Percentiles rank a stretch among this genome's conserved stretches.
Evolutionary conservation across 2,797 vertebrate species (phyloP).

Genomic region (Pangasius djambal): DNA sequence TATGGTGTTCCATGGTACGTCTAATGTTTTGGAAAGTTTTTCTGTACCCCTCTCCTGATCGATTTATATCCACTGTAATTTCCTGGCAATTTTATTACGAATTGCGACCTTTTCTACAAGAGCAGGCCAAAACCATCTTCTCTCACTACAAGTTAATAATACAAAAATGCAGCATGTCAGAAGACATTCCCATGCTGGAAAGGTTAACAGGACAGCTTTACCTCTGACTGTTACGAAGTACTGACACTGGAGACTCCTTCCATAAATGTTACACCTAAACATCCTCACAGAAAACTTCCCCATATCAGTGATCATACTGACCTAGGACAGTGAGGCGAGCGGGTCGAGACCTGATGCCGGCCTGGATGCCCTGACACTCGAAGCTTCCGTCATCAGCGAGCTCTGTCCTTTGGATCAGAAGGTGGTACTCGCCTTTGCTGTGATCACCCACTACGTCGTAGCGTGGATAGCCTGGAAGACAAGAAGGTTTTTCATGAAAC

Average conservation of each 20-base stretch:
- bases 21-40: no score
- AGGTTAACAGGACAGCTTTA: not conserved
- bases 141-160: not conserved
- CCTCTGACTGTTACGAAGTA: not conserved
- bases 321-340: constrained; percentile 88
- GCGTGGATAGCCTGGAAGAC: constrained; percentile 82
- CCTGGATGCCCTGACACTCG: constrained; percentile 91
- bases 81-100: not conserved
- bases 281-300: not conserved
- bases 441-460: constrained; percentile 89
- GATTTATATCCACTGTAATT: not conserved
- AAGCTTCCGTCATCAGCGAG: constrained; percentile 87
- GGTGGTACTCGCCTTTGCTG: constrained; percentile 85
- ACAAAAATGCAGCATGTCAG: not conserved
- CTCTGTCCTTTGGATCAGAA: constrained; percentile 85
- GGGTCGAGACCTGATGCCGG: constrained; percentile 83
- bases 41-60: no score
- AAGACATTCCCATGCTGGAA: not conserved
- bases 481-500: not conserved
- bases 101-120: not conserved
- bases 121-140: not conserved
- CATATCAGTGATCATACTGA: constrained; percentile 64
- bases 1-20: no score
- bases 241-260: not conserved
- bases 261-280: not conserved